Base-by-base conservation (phyloP, 1,140 invertebrate species). In the Sinella curviseta region DNA sequence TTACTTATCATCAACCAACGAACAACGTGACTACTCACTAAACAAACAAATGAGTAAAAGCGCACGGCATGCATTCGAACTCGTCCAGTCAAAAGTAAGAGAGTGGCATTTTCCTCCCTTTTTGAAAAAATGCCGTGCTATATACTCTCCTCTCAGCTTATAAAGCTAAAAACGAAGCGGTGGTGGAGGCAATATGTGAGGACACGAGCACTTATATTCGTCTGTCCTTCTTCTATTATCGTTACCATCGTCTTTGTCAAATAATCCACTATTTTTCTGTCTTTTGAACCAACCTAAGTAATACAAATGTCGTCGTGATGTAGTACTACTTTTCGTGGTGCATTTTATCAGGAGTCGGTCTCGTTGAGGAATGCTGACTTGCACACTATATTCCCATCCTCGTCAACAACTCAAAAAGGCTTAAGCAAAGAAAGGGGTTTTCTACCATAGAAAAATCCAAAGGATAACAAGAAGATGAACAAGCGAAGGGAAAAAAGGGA, bases 41-140 rank as follows among this genome's bases (percentile, higher is more conserved):
- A 70, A 70, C 65, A 70, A 70, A 70, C 65, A 70, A 70, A 70
- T 70, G 65, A 70, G 65, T 70, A 70, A 24, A 70, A 65, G 16
- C 26, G 24, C 57, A n/a, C 57, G 57, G 39, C 39, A 60, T 60
- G 57, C 24, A n/a, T n/a, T 12, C 4, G 17, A 48, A 12, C 24
- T 60, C 12, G 24, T 26, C 24, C 57, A 60, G 39, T 20, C 39
- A 48, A 48, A 12, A 12, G 8, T 48, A 20, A 65, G 24, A 8
- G 24, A 33, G 4, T 12, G 12, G 65, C 14, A 31, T 8, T 31
- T 70, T 70, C 65, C 24, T 65, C 65, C 65, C 65, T 70, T 48
- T 20, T 70, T 70, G 65, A 70, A 70, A 60, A 60, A 60, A 60
- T 17, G 4, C 14, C n/a, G n/a, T n/a, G n/a, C n/a, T n/a, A n/a